Conservation (phyloP, 2,113 vertebrate species). For the Tichodroma muraria region DNA sequence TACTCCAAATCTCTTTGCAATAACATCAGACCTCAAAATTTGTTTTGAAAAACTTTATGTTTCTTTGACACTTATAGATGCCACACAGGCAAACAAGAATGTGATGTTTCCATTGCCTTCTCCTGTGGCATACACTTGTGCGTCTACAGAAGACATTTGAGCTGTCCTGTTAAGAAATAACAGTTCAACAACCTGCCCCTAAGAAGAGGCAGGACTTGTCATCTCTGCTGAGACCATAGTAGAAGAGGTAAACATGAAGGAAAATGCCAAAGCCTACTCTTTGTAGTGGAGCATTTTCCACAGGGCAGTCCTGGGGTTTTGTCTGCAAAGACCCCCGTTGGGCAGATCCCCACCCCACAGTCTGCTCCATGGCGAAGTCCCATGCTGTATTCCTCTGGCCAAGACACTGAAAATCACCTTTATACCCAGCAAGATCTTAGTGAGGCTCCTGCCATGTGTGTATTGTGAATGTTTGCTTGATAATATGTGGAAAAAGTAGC, state of each 20-base stretch:
- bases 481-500: background rate
- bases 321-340: background rate
- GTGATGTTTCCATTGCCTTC: rapidly evolving
- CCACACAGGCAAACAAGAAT: background rate
- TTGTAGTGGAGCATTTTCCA: background rate
- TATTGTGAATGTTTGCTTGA: background rate
- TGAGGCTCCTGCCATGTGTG: background rate
- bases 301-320: background rate
- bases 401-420: background rate
- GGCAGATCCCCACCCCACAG: background rate
- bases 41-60: background rate
- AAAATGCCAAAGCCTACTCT: background rate
- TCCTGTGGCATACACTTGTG: background rate
- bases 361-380: background rate
- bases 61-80: background rate
- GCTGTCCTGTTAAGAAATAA: background rate
- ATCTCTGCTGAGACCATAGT: background rate
- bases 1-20: background rate
- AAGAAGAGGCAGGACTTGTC: background rate
- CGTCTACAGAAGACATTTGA: background rate
- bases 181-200: background rate
- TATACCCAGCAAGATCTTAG: background rate
- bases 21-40: background rate
- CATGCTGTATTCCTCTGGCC: rapidly evolving
- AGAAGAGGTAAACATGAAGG: background rate